Evolutionary conservation across 2,888 invertebrate genomes (phyloP).

Genomic region (Drosophila helvetica): DNA sequence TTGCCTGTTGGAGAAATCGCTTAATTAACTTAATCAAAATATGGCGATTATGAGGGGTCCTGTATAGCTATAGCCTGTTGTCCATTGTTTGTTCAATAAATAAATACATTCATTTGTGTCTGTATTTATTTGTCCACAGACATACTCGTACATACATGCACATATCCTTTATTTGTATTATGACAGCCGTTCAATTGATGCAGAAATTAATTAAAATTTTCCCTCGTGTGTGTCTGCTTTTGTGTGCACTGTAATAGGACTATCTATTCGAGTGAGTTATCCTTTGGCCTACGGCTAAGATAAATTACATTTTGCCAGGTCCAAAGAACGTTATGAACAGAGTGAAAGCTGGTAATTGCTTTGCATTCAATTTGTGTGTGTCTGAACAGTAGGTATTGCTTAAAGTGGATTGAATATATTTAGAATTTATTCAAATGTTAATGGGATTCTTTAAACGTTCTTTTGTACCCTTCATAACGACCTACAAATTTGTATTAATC

Average conservation of each 20-base stretch:
- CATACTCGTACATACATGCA: constrained; percentile 2
- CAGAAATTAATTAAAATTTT: constrained; percentile 73
- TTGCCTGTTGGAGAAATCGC: constrained; percentile 58
- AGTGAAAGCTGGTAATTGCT: constrained; percentile 38
- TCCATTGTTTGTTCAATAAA: constrained; percentile 37
- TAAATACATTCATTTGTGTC: constrained; percentile 32
- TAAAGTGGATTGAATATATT: constrained; percentile 5
- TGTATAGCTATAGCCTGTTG: constrained; percentile 47
- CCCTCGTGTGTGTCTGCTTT: constrained; percentile 9
- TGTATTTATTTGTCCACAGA: constrained; percentile 20
- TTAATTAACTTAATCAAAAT: constrained; percentile 80
- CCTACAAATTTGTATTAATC: neutral
- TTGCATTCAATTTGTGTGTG: constrained; percentile 27
- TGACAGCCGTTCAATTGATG: constrained; percentile 66
- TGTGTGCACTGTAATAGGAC: constrained; percentile 18
- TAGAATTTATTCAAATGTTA: too few species aligned
- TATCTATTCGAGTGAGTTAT: constrained; percentile 26
- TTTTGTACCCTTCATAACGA: too few species aligned
- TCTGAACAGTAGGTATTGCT: constrained; percentile 21
- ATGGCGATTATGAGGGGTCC: constrained; percentile 67
- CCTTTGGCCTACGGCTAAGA: constrained; percentile 41
- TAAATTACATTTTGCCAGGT: constrained; percentile 43
- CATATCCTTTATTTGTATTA: constrained; percentile 61
- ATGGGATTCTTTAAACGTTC: too few species aligned
- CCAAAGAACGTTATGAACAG: constrained; percentile 21